These are phyloP conservation scores for Pseudorectes ferrugineus DNA, from an alignment of 2,113 vertebrate species.

Conservation along the genomic window DNA sequence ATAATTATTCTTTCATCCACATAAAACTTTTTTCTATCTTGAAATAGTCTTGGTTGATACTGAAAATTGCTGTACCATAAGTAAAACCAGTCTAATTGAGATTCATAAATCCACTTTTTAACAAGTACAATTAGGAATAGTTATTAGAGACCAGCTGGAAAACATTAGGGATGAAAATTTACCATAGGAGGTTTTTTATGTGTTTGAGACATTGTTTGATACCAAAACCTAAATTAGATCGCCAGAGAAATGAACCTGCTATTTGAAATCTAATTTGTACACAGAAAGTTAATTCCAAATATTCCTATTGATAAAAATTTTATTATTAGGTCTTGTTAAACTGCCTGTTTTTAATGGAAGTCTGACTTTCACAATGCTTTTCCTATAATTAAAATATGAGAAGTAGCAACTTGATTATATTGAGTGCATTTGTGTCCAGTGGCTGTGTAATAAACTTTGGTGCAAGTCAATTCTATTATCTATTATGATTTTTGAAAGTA, in stretches of 20 bases:
- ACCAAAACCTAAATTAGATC: slow-evolving; percentile 59
- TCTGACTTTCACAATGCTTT: slow-evolving; percentile 41
- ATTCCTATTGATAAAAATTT: slow-evolving; percentile 62
- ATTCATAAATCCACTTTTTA: slow-evolving; percentile 76
- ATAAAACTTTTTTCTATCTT: slow-evolving; percentile 45
- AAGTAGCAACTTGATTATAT: slow-evolving; percentile 28
- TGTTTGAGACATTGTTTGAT: slow-evolving; percentile 55
- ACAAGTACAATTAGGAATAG: slow-evolving; percentile 75
- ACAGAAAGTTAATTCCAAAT: slow-evolving; percentile 54
- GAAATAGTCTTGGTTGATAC: slow-evolving; percentile 33
- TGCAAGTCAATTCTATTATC: slow-evolving; percentile 23
- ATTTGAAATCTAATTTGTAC: slow-evolving; percentile 62
- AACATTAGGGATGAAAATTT: slow-evolving; percentile 56
- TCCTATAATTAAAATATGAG: slow-evolving; percentile 59
- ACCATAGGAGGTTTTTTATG: slow-evolving; percentile 55
- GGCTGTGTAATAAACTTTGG: slow-evolving; percentile 29
- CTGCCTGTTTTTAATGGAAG: slow-evolving; percentile 30
- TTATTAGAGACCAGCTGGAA: slow-evolving; percentile 72
- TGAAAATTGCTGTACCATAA: slow-evolving; percentile 42
- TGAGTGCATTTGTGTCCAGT: slow-evolving; percentile 27
- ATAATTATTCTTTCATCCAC: slow-evolving; percentile 67
- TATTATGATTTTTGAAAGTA: not conserved
- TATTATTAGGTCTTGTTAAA: slow-evolving; percentile 54
- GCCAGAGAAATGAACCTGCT: slow-evolving; percentile 49
- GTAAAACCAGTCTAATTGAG: slow-evolving; percentile 69